Conservation (phyloP, 2,113 vertebrate genomes). For the Tringa solitaria region DNA sequence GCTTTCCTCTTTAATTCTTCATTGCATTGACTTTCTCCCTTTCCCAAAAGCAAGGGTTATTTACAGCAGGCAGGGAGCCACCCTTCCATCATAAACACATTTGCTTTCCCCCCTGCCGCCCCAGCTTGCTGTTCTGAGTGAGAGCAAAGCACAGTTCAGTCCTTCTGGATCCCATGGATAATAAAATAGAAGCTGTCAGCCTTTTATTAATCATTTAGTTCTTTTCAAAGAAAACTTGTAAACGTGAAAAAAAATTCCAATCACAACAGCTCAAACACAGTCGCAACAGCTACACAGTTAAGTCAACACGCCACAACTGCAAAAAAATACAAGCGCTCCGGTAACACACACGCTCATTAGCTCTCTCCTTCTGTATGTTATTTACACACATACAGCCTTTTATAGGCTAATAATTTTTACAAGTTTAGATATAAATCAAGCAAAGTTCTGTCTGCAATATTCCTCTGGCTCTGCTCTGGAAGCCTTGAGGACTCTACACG, state of each 20-base stretch:
- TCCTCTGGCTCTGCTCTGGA: background rate
- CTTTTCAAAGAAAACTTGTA: background rate
- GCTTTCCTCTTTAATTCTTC: background rate
- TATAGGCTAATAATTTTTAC: background rate
- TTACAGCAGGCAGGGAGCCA: background rate
- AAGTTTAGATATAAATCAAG: background rate
- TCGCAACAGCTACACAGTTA: background rate
- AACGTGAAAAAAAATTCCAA: background rate
- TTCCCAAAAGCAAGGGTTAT: background rate
- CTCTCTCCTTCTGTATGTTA: background rate
- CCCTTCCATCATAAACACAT: background rate
- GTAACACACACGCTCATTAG: background rate
- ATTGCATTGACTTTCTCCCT: background rate
- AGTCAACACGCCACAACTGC: background rate
- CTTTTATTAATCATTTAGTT: background rate
- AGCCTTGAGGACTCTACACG: background rate
- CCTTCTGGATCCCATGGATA: background rate
- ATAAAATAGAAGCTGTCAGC: background rate
- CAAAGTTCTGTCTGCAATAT: background rate
- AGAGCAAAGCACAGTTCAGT: background rate
- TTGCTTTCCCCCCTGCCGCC: background rate
- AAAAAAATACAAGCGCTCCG: background rate
- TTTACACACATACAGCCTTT: background rate
- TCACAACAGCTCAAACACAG: background rate
- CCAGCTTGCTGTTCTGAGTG: background rate